Evolutionary conservation across 2,113 vertebrate genomes (phyloP), one percentile per base, ranked within the genome.

Genomic region (Pteronura brasiliensis): DNA sequence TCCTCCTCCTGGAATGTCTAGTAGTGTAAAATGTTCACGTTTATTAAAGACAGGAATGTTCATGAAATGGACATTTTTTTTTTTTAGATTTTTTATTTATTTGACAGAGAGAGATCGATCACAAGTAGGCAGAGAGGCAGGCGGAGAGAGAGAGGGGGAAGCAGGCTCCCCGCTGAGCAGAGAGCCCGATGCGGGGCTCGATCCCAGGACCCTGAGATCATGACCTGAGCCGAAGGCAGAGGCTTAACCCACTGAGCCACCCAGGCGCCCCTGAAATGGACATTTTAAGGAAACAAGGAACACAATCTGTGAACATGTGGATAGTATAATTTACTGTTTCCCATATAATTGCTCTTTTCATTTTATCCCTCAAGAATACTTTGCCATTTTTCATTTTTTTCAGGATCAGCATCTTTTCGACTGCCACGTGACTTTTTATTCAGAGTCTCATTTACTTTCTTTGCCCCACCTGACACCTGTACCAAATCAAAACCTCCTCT

Each of bases 391-490:
- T 52, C 18, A 11, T 61, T 96, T 83, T 94, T 18, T 77, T 95
- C 21, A 94, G 69, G 15, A 47, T 82, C 61, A 96, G 21, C 17
- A 1, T 55, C 44, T 65, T 89, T 92, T 57, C 39, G 88, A 94
- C 18, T 72, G 90, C 87, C 92, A 59, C 82, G 8, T 90, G 77
- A 93, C 55, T 92, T 90, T 87, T 97, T 85, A 93, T 69, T 90
- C 42, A 59, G 34, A 44, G 7, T 92, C 36, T 82, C 80, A 76
- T 71, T 96, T 88, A 34, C 49, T 80, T 88, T 55, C 14, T 21
- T 91, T 90, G 57, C 15, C 7, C n/a, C 0, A 11, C 29, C 3
- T 81, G 57, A 74, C 34, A 93, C 63, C 59, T 29, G 77, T 61
- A 61, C 8, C 11, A 74, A 89, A 71, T 95, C 14, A 39, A 80